Conservation (phyloP, 2,113 vertebrate species). For the Cyrtonyx montezumae region DNA sequence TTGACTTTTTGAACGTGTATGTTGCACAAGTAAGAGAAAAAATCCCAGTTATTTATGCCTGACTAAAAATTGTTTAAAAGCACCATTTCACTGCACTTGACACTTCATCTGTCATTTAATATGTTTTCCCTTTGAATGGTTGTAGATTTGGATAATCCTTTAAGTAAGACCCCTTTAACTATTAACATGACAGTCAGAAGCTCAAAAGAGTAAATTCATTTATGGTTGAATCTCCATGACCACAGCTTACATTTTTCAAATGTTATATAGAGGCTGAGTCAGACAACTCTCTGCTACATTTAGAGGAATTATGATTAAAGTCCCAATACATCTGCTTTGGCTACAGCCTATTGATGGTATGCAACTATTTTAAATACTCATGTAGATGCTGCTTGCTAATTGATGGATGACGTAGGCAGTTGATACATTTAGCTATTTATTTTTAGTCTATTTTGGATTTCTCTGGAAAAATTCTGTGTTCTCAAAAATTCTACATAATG, state of each 20-base stretch:
- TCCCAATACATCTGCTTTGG: conserved; percentile 50
- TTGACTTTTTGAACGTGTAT: background rate
- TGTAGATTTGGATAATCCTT: background rate
- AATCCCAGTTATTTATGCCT: background rate
- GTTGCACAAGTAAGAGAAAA: background rate
- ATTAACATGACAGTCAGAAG: background rate
- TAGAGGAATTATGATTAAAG: conserved; percentile 61
- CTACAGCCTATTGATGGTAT: conserved; percentile 45
- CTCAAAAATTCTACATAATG: background rate
- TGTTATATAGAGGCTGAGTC: conserved; percentile 35
- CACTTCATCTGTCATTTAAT: background rate
- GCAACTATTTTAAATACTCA: conserved; percentile 50
- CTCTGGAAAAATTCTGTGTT: background rate
- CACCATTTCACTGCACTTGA: background rate
- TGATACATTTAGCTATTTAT: background rate
- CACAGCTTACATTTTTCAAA: conserved; percentile 57
- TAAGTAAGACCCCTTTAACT: background rate
- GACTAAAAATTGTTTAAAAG: background rate
- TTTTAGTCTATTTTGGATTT: background rate
- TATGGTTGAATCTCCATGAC: background rate
- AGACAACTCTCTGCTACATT: conserved; percentile 51
- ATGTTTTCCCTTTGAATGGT: background rate
- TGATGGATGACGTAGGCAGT: background rate
- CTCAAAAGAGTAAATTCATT: background rate
- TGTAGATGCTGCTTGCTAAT: conserved; percentile 26